A percentile compares a stretch with the other conserved stretches of the same genome.
phyloP scores from a whole-genome alignment of 1,140 invertebrate species.

The Agrilus planipennis region DNA sequence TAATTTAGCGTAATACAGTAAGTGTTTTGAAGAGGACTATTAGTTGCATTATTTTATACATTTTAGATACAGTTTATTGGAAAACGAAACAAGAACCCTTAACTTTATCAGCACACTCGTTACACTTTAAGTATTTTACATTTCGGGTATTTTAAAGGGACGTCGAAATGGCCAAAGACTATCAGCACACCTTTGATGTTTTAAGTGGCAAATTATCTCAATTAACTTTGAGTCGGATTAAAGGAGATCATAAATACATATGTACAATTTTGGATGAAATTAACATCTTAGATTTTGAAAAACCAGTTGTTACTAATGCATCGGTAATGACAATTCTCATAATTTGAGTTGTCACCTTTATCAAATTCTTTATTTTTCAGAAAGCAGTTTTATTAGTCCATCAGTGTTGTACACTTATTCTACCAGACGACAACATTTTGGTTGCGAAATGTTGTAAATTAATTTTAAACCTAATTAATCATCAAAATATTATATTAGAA shows the following conservation, averaged over 20 bases:
- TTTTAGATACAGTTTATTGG: too few species aligned
- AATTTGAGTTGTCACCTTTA: slow-evolving; percentile 1
- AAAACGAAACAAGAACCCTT: too few species aligned
- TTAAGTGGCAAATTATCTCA: slow-evolving; percentile 31
- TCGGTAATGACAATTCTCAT: slow-evolving; percentile 22
- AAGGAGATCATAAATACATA: slow-evolving; percentile 32
- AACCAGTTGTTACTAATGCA: slow-evolving; percentile 25
- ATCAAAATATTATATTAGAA: slow-evolving; percentile 27
- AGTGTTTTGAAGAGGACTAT: too few species aligned
- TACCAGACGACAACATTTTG: slow-evolving; percentile 31
- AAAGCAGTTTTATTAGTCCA: slow-evolving; percentile 33
- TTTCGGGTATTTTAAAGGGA: too few species aligned
- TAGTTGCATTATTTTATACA: too few species aligned
- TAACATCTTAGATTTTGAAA: slow-evolving; percentile 34
- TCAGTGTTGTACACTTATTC: slow-evolving; percentile 32
- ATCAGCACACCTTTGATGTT: slow-evolving; percentile 21
- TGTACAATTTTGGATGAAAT: slow-evolving; percentile 33
- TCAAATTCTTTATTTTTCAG: slow-evolving; percentile 23
- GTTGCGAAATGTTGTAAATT: slow-evolving; percentile 35
- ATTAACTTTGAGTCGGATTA: slow-evolving; percentile 25
- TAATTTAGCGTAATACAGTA: too few species aligned
- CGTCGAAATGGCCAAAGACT: slow-evolving; percentile 1
- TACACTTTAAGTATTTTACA: too few species aligned
- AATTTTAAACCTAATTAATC: slow-evolving; percentile 31
- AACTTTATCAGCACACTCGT: too few species aligned